Base-by-base conservation (phyloP, 2,113 vertebrate species). In the Pavo muticus region DNA sequence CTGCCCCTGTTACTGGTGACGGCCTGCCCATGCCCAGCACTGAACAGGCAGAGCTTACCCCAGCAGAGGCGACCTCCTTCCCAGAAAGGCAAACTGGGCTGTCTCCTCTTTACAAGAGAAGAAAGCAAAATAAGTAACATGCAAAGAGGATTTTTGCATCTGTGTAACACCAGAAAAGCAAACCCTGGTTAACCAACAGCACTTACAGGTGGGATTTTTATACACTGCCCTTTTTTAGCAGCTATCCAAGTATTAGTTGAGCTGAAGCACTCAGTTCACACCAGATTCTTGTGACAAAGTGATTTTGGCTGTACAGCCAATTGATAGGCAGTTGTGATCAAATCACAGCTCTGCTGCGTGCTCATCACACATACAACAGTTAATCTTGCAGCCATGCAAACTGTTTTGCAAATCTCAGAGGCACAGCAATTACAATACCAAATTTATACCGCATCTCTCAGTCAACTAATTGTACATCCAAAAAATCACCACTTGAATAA, bases 401-500 rank as follows among this genome's bases (percentile, higher is more conserved):
- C 75, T 92, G 64, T 52, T 96, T 90, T 93, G 82, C 93, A 95
- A 96, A 84, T 88, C 96, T 93, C 95, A 71, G 85, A 94, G 90
- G 96, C 91, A 82, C 71, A 88, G 90, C 90, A 95, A 95, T 96
- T 97, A 97, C 79, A 95, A 96, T 88, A 94, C 79, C 79, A 91
- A 94, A 93, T 95, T 94, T 90, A 96, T 90, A 81, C 82, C 89
- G 67, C 95, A 91, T 94, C 85, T 91, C 91, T 80, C 94, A 93
- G 78, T 94, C 85, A 91, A 77, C 93, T 97, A 96, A 95, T 95
- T 95, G 94, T 93, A 95, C 91, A 96, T 93, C 87, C 90, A 94
- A 94, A 95, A 97, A 94, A 94, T 91, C 94, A 93, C 94, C 95
- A 93, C 94, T 96, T 94, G 95, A 96, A 91, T 95, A 94, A 96